A percentile compares a stretch with the other conserved stretches of the same genome.
These are phyloP conservation scores for Paratilapia polleni DNA, from an alignment of 2,113 vertebrate species.

Conservation along the genomic window DNA sequence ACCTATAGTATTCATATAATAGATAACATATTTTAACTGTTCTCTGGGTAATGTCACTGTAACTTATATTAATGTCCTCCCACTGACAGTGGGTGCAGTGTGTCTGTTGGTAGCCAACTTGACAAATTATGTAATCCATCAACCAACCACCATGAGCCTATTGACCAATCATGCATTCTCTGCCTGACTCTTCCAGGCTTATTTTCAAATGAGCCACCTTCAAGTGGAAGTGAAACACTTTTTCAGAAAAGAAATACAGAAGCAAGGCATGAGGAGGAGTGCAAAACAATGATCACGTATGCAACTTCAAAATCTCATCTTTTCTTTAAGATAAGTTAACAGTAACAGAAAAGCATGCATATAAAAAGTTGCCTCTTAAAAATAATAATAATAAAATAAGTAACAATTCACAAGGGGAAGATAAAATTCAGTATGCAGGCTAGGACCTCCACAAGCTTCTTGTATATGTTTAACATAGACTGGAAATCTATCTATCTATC, in stretches of 20 bases:
- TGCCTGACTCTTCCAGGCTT: constrained; percentile 1
- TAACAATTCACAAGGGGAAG: neutral
- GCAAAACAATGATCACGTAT: neutral
- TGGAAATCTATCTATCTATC: neutral
- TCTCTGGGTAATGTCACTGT: neutral
- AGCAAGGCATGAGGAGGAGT: neutral
- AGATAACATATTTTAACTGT: neutral
- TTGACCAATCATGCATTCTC: constrained; percentile 68
- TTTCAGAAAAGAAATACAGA: neutral
- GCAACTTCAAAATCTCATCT: neutral
- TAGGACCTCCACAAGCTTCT: neutral
- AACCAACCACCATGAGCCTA: constrained; percentile 52
- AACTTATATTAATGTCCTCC: neutral
- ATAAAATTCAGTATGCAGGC: neutral
- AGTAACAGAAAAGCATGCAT: neutral
- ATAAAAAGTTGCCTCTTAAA: neutral
- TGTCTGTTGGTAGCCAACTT: constrained; percentile 18
- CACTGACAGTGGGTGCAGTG: neutral
- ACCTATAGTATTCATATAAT: neutral
- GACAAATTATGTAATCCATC: constrained; percentile 58
- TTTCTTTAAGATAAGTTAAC: neutral
- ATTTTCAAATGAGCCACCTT: constrained; percentile 10
- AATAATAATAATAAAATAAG: neutral
- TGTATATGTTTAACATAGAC: neutral
- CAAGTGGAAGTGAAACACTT: constrained; percentile 13